Evolutionary conservation across 2,888 invertebrate species (phyloP).

Genomic region (Nipponacmea schrenckii): DNA sequence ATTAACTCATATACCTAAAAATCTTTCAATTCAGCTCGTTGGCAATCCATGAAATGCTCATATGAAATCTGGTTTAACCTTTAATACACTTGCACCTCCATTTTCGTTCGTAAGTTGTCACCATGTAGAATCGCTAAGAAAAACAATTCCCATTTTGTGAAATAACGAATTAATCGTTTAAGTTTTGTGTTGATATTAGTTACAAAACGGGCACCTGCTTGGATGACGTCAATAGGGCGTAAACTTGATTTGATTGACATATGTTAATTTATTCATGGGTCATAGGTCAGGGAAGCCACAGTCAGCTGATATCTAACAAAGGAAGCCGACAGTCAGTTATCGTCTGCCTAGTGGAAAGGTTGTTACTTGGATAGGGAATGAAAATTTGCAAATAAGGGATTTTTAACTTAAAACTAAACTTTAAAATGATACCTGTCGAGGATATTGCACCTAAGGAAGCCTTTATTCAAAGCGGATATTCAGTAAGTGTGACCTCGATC

Average conservation of each 20-base stretch:
- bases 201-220: conserved; percentile 1
- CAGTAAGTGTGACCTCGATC: background rate
- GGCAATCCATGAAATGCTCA: too few species aligned
- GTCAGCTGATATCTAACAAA: conserved; percentile 32
- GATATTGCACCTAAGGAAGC: conserved; percentile 26
- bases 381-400: background rate
- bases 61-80: too few species aligned
- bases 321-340: conserved; percentile 14
- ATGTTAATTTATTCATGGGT: conserved; percentile 28
- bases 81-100: too few species aligned
- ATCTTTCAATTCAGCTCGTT: too few species aligned
- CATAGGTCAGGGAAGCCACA: conserved; percentile 19
- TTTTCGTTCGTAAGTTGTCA: too few species aligned
- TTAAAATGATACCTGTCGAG: background rate
- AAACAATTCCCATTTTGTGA: too few species aligned
- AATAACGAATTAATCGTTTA: too few species aligned
- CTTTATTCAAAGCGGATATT: conserved; percentile 10
- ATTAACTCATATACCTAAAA: too few species aligned
- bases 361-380: background rate
- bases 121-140: too few species aligned
- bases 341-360: conserved; percentile 11
- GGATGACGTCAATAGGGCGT: conserved; percentile 13
- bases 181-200: too few species aligned
- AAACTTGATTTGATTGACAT: conserved; percentile 15
- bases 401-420: background rate